These are phyloP conservation scores for Drosophila pectinifera DNA, from an alignment of 1,140 invertebrate species.

Conservation along the genomic window DNA sequence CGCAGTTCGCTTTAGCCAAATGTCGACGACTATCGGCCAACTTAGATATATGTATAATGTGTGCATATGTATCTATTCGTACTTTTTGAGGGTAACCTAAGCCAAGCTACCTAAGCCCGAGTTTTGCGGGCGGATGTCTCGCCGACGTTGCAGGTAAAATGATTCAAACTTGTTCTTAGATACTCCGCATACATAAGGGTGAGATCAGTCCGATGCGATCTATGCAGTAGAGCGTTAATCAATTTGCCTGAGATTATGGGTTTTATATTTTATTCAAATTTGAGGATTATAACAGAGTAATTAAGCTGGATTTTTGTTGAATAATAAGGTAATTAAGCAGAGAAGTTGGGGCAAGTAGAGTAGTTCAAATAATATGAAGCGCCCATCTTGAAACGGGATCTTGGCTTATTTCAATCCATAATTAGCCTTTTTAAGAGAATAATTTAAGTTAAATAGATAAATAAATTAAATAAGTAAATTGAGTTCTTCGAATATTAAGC, in stretches of 20 bases:
- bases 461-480: no score
- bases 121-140: constrained; percentile 16
- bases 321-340: constrained; percentile 2
- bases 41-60: background rate
- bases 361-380: constrained; percentile 11
- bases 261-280: no score
- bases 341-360: background rate
- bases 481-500: background rate
- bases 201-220: constrained; percentile 30
- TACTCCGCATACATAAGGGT: constrained; percentile 22
- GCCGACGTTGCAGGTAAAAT: constrained; percentile 47
- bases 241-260: constrained; percentile 6
- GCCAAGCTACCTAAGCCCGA: constrained; percentile 22
- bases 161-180: constrained; percentile 38
- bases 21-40: constrained; percentile 42
- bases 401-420: background rate
- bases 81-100: constrained; percentile 30
- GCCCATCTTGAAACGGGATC: background rate
- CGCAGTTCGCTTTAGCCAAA: constrained; percentile 68
- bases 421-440: background rate
- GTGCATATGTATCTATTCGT: constrained; percentile 4
- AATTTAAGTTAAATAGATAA: no score
- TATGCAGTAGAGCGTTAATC: constrained; percentile 26
- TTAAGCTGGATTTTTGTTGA: background rate
- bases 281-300: no score